phyloP scores from a whole-genome alignment of 2,888 invertebrate genomes.

The Synergus japonicus region DNA sequence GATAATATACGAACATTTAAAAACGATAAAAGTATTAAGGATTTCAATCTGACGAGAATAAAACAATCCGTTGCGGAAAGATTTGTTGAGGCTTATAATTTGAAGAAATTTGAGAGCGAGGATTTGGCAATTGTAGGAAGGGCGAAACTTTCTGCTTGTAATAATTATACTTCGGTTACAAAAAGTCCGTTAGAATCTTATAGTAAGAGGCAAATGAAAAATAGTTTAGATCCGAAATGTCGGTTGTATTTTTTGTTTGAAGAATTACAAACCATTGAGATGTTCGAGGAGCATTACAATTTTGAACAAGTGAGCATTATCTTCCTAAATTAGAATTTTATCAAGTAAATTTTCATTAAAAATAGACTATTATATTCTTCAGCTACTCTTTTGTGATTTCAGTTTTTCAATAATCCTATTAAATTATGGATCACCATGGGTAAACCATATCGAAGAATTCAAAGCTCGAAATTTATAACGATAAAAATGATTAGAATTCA shows the following conservation, averaged over 20 bases:
- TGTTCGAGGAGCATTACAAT: constrained; percentile 34
- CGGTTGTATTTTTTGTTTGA: constrained; percentile 43
- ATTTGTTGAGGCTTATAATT: constrained; percentile 81
- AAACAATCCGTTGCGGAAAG: constrained; percentile 76
- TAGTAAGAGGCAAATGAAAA: constrained; percentile 79
- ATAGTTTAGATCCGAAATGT: constrained; percentile 78
- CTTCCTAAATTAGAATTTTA: constrained; percentile 33
- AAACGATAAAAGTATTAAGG: constrained; percentile 61
- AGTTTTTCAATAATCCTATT: constrained; percentile 72
- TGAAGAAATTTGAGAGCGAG: constrained; percentile 79
- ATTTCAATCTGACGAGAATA: constrained; percentile 62
- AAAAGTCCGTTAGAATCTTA: constrained; percentile 80
- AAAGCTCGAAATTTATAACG: constrained; percentile 81
- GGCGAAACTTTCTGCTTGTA: constrained; percentile 78
- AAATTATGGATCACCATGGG: constrained; percentile 75
- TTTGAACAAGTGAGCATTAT: constrained; percentile 64
- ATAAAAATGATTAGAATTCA: constrained; percentile 64
- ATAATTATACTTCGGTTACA: constrained; percentile 77
- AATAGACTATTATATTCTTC: constrained; percentile 50
- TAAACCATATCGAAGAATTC: constrained; percentile 78
- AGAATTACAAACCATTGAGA: constrained; percentile 39
- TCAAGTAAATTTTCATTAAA: constrained; percentile 34
- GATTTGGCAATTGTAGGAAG: constrained; percentile 75
- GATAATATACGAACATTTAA: constrained; percentile 83
- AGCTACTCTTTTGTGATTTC: constrained; percentile 60